Conservation (phyloP, 1,140 invertebrate species). For the Spodoptera frugiperda region DNA sequence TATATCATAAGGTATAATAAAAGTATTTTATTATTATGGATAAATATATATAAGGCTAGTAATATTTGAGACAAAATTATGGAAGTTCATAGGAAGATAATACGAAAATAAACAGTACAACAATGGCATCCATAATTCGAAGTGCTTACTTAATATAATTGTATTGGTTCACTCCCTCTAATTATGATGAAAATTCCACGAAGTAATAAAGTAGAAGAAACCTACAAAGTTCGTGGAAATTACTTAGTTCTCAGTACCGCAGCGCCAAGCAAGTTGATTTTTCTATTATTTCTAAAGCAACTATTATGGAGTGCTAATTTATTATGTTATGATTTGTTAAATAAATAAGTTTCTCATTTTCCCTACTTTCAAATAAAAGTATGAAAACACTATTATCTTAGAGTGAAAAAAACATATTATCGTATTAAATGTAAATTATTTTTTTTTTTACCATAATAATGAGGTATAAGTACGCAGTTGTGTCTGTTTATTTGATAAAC, state of each 20-base stretch:
- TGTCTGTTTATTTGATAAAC: too few relatives aligned
- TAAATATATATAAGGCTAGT: too few relatives aligned
- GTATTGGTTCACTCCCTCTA: not conserved
- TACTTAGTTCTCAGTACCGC: not conserved
- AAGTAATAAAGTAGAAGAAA: conserved; percentile 7
- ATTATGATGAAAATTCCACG: not conserved
- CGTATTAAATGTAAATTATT: too few relatives aligned
- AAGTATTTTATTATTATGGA: too few relatives aligned
- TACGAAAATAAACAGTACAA: conserved; percentile 12
- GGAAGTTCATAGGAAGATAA: too few relatives aligned
- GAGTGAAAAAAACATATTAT: too few relatives aligned
- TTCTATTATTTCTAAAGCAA: not conserved
- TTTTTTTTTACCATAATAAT: too few relatives aligned
- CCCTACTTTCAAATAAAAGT: not conserved
- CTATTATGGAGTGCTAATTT: not conserved
- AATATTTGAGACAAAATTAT: too few relatives aligned
- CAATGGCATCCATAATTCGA: not conserved
- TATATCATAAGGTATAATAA: too few relatives aligned
- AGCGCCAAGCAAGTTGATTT: not conserved
- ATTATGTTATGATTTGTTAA: not conserved
- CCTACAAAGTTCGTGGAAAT: not conserved
- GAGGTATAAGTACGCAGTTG: too few relatives aligned
- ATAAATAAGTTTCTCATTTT: not conserved
- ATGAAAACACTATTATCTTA: not conserved
- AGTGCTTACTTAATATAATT: not conserved